These are phyloP conservation scores for Microchirus variegatus DNA, from an alignment of 2,797 vertebrate genomes.

Conservation along the genomic window DNA sequence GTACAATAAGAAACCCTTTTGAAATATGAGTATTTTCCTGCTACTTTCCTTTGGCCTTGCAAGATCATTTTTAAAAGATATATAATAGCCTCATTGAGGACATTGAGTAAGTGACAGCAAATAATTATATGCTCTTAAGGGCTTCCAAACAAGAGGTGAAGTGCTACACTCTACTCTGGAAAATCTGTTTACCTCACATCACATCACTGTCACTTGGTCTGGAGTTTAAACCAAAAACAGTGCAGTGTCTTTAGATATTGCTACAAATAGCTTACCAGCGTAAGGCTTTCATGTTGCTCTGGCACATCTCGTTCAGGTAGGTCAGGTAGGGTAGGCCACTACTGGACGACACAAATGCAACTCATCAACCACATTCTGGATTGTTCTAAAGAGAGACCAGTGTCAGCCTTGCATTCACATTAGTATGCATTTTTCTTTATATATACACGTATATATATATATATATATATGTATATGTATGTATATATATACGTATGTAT, in stretches of 20 bases:
- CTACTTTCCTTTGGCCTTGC: constrained; percentile 80
- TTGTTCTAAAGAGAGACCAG: constrained; percentile 64
- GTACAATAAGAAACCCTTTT: constrained; percentile 74
- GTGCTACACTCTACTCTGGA: constrained; percentile 32
- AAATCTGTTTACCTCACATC: constrained; percentile 42
- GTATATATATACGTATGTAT: too few relatives aligned
- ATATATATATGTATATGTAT: too few relatives aligned
- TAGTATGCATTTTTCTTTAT: constrained; percentile 56
- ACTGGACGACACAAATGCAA: constrained; percentile 66
- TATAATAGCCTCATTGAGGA: constrained; percentile 64
- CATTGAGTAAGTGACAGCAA: constrained; percentile 54
- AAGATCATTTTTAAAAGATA: constrained; percentile 52
- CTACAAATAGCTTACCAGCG: constrained; percentile 56
- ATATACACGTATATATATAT: constrained; percentile 2
- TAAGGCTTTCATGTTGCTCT: constrained; percentile 65
- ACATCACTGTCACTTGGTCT: constrained; percentile 35
- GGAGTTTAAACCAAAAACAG: constrained; percentile 27
- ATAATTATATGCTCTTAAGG: constrained; percentile 44
- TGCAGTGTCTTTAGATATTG: constrained; percentile 51
- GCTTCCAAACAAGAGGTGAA: constrained; percentile 49
- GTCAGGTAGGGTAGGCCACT: constrained; percentile 72
- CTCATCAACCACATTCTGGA: constrained; percentile 59
- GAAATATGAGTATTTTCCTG: constrained; percentile 69
- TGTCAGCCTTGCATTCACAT: constrained; percentile 75
- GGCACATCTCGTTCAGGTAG: constrained; percentile 59